Percentiles rank a stretch among this genome's conserved stretches.
These are phyloP conservation scores for Galbula dea DNA, from an alignment of 2,113 vertebrate species.

Conservation along the genomic window DNA sequence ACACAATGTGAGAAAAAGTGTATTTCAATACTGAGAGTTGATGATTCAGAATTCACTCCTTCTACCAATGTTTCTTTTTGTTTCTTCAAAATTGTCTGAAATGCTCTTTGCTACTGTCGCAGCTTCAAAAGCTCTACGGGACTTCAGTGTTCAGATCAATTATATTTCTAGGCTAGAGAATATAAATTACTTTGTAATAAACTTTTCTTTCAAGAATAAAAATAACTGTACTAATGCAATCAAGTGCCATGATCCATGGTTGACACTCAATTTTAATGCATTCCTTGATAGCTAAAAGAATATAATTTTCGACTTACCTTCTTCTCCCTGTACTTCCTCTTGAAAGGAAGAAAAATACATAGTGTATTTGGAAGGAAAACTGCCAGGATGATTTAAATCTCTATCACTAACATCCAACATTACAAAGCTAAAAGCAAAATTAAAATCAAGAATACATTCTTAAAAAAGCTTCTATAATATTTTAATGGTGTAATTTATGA, in stretches of 20 bases:
- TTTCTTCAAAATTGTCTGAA: slow-evolving; percentile 52
- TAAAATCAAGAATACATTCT: not conserved
- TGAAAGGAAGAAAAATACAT: not conserved
- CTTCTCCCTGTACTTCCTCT: not conserved
- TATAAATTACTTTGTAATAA: slow-evolving; percentile 23
- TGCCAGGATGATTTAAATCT: not conserved
- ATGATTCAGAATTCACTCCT: slow-evolving; percentile 48
- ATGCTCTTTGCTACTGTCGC: slow-evolving; percentile 1
- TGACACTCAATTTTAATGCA: not conserved
- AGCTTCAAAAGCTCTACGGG: slow-evolving; percentile 33
- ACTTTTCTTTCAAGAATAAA: slow-evolving; percentile 30
- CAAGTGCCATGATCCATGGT: not conserved
- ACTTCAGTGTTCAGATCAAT: slow-evolving; percentile 23
- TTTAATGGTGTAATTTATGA: not conserved
- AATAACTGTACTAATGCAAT: slow-evolving; percentile 7
- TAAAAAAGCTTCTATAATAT: not conserved
- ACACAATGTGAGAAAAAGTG: slow-evolving; percentile 42
- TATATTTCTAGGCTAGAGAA: not conserved
- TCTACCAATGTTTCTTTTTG: slow-evolving; percentile 8
- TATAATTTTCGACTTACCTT: not conserved
- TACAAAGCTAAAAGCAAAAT: not conserved
- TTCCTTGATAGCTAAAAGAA: not conserved
- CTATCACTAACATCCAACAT: not conserved
- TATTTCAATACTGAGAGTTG: slow-evolving; percentile 52
- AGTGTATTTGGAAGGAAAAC: not conserved